Conservation (phyloP, 2,113 vertebrate genomes). For the Aleadryas rufinucha region DNA sequence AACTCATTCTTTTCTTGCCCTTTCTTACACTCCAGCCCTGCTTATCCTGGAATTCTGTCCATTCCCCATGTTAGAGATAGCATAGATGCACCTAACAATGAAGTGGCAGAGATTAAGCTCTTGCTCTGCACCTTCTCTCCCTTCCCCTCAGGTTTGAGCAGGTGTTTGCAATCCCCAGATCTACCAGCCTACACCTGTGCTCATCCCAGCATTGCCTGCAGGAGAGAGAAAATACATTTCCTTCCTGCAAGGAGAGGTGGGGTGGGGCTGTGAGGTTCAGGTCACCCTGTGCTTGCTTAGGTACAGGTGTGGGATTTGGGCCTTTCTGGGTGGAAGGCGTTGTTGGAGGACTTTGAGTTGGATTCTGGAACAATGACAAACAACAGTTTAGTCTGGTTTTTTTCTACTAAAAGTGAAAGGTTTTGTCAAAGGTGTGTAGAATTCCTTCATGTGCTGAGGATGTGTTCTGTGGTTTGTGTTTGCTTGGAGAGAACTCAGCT, state of each 20-base stretch:
- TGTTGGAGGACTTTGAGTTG: background rate
- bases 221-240: fast-evolving
- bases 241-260: background rate
- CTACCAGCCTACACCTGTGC: background rate
- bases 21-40: background rate
- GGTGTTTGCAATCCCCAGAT: background rate
- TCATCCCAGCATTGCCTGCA: background rate
- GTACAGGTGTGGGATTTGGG: background rate
- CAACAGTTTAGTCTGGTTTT: background rate
- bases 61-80: background rate
- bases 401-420: background rate
- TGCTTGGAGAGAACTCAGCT: conserved; percentile 3
- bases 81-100: background rate
- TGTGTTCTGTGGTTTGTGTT: background rate
- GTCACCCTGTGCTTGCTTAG: background rate
- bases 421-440: background rate
- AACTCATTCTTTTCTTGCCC: background rate
- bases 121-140: background rate
- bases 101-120: background rate
- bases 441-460: background rate
- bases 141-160: background rate
- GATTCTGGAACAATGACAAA: conserved; percentile 1
- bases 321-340: background rate
- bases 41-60: background rate
- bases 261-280: background rate